These are phyloP conservation scores for Leptodactylus fallax DNA, from an alignment of 2,797 vertebrate genomes.

Conservation along the genomic window DNA sequence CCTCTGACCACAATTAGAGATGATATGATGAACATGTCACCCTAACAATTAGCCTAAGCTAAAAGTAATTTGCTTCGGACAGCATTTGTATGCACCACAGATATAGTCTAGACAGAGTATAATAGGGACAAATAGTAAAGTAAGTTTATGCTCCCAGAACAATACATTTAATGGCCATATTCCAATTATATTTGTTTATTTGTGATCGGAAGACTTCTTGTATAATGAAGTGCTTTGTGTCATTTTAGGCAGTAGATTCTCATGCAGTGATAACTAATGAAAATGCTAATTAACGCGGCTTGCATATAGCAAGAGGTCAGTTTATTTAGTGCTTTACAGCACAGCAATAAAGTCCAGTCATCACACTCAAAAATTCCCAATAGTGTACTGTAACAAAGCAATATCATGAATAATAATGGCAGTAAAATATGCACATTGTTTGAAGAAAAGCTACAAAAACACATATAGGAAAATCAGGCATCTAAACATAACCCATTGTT, in stretches of 20 bases:
- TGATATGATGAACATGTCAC: neutral
- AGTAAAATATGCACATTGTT: slow-evolving; percentile 1
- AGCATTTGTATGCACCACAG: slow-evolving; percentile 2
- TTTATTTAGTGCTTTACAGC: slow-evolving; percentile 9
- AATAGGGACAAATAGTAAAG: neutral
- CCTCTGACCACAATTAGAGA: neutral
- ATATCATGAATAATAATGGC: slow-evolving; percentile 6
- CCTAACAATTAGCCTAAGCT: neutral
- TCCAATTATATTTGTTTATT: slow-evolving; percentile 17
- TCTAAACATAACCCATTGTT: neutral
- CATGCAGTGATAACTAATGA: slow-evolving; percentile 30
- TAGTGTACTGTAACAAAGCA: neutral
- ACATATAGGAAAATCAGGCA: neutral
- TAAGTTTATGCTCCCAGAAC: neutral
- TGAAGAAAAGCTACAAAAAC: too few relatives aligned
- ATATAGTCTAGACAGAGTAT: slow-evolving; percentile 1
- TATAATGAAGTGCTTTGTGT: neutral
- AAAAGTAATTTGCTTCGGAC: neutral
- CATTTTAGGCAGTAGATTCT: slow-evolving; percentile 5
- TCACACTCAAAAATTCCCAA: neutral
- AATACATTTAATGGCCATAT: slow-evolving; percentile 20
- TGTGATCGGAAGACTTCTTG: neutral
- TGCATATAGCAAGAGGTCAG: slow-evolving; percentile 24
- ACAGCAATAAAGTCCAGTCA: slow-evolving; percentile 9
- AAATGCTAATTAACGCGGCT: slow-evolving; percentile 20